Evolutionary conservation across 1,140 invertebrate species (phyloP).

Genomic region (Solenopsis fugax): DNA sequence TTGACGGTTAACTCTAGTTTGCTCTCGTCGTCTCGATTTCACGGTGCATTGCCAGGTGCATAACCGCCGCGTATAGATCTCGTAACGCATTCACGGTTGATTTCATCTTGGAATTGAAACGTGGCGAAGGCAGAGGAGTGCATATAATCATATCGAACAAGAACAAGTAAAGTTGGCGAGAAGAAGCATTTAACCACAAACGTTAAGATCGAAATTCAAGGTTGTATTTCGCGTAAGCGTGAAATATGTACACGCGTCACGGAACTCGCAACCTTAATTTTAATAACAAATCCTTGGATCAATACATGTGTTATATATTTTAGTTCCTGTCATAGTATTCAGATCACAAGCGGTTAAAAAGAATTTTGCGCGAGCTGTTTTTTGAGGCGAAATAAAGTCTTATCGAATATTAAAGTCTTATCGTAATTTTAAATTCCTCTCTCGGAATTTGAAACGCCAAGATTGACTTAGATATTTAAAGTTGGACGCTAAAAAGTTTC

Average conservation of each 20-base stretch:
- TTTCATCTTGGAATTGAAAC: conserved; percentile 39
- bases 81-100: conserved; percentile 13
- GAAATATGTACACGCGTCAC: neutral
- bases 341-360: neutral
- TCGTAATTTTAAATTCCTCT: neutral
- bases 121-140: neutral
- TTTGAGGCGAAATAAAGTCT: neutral
- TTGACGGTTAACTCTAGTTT: conserved; percentile 3
- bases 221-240: neutral
- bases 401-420: neutral
- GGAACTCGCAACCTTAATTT: conserved; percentile 5
- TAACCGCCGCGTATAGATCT: conserved; percentile 15
- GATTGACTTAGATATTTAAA: neutral
- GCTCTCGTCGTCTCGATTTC: conserved; percentile 29
- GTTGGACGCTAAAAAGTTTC: neutral
- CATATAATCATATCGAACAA: conserved; percentile 18
- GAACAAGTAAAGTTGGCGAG: conserved; percentile 38
- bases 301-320: neutral
- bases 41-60: conserved; percentile 6
- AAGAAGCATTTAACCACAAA: neutral
- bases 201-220: conserved; percentile 2
- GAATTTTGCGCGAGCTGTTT: neutral
- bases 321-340: neutral
- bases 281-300: neutral
- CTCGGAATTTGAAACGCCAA: neutral